Evolutionary conservation across 2,113 vertebrate genomes (phyloP).

Genomic region (Nicator chloris): DNA sequence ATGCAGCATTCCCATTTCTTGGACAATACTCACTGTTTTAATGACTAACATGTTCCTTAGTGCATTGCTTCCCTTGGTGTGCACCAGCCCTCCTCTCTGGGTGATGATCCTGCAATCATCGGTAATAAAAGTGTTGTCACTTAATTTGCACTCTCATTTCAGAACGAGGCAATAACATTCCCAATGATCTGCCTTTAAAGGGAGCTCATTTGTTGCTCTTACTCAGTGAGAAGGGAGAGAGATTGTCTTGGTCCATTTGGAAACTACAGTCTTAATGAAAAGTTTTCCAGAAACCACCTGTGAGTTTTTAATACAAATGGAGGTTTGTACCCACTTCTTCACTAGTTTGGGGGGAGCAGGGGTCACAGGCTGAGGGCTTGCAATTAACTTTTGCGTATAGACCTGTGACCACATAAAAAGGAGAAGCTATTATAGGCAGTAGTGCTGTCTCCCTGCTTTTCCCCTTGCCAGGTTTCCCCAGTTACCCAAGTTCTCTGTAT

Average conservation of each 20-base stretch:
- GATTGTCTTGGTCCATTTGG: neutral
- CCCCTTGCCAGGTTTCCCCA: neutral
- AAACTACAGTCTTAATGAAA: neutral
- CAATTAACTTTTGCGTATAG: neutral
- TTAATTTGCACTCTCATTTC: constrained; percentile 15
- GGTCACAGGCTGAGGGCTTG: neutral
- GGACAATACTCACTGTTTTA: neutral
- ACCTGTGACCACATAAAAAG: neutral
- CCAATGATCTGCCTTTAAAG: neutral
- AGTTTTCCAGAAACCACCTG: neutral
- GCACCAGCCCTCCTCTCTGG: neutral
- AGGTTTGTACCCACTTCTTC: neutral
- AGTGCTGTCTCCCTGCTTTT: neutral
- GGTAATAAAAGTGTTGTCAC: neutral
- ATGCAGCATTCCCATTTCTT: neutral
- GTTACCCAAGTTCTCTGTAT: neutral
- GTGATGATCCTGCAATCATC: neutral
- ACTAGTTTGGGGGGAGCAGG: neutral
- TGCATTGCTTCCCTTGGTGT: neutral
- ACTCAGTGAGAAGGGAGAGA: neutral
- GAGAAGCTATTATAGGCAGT: neutral
- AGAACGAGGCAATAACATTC: neutral
- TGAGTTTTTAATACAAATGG: neutral
- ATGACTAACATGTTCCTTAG: neutral
- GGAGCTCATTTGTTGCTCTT: neutral